Conservation (phyloP, 2,797 vertebrate genomes). For the Orestias chungarensis region DNA sequence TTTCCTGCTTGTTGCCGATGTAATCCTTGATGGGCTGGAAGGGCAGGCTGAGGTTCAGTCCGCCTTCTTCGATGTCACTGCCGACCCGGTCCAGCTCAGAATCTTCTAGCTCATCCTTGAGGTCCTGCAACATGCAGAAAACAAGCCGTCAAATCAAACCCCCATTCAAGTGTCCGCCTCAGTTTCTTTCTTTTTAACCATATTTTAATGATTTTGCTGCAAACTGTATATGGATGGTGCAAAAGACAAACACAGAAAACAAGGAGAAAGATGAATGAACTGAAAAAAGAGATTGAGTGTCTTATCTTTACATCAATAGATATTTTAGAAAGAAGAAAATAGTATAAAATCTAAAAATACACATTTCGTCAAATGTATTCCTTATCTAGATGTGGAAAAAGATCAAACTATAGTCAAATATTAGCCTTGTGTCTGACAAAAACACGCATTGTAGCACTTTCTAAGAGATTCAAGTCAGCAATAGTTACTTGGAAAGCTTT, state of each 20-base stretch:
- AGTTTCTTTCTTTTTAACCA: neutral
- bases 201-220: neutral
- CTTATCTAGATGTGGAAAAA: no score
- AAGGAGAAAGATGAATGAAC: neutral
- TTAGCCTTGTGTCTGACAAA: no score
- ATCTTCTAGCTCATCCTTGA: slow-evolving; percentile 77
- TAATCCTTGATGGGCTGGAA: slow-evolving; percentile 94
- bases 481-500: no score
- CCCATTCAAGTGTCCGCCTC: neutral
- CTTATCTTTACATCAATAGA: no score
- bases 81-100: slow-evolving; percentile 83
- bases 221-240: neutral
- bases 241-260: no score
- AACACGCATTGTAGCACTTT: no score
- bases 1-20: slow-evolving; percentile 86
- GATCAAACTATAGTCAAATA: no score
- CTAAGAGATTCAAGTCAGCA: no score
- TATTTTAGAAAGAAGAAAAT: no score
- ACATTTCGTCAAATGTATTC: no score
- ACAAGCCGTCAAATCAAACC: neutral
- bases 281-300: no score
- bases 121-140: slow-evolving; percentile 61
- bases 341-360: no score
- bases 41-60: slow-evolving; percentile 86
- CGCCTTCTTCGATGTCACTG: slow-evolving; percentile 95